phyloP scores from a whole-genome alignment of 2,888 invertebrate genomes.

The Glaucopsyche alexis region DNA sequence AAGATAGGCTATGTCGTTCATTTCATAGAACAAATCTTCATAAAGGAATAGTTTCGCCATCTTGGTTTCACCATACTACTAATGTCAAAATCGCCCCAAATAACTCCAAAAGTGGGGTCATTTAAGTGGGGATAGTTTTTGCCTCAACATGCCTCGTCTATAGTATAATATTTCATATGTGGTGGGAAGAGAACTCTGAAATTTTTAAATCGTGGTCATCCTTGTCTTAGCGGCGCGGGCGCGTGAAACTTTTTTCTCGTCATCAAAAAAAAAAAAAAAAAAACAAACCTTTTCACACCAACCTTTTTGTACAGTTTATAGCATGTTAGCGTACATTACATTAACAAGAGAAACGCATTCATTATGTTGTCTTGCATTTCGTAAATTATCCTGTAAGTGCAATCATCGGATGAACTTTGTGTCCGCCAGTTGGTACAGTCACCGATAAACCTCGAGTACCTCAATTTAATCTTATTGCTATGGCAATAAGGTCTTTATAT shows the following conservation, averaged over 20 bases:
- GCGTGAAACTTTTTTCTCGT: neutral
- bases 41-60: no score
- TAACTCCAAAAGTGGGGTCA: no score
- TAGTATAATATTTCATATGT: no score
- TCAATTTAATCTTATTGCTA: neutral
- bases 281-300: neutral
- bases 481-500: neutral
- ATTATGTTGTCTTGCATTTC: slow-evolving; percentile 37
- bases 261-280: neutral
- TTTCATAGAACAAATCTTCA: no score
- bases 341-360: slow-evolving; percentile 31
- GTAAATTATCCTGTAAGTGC: slow-evolving; percentile 39
- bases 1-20: no score
- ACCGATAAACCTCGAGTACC: neutral
- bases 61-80: no score
- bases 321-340: slow-evolving; percentile 14
- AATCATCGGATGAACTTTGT: slow-evolving; percentile 33
- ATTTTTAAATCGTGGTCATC: no score
- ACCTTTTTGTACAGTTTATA: slow-evolving; percentile 1
- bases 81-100: no score
- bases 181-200: no score
- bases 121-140: no score
- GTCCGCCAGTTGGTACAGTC: slow-evolving; percentile 48
- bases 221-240: neutral
- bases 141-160: no score